Evolutionary conservation across 2,888 invertebrate species (phyloP).

Genomic region (Papilio demoleus): DNA sequence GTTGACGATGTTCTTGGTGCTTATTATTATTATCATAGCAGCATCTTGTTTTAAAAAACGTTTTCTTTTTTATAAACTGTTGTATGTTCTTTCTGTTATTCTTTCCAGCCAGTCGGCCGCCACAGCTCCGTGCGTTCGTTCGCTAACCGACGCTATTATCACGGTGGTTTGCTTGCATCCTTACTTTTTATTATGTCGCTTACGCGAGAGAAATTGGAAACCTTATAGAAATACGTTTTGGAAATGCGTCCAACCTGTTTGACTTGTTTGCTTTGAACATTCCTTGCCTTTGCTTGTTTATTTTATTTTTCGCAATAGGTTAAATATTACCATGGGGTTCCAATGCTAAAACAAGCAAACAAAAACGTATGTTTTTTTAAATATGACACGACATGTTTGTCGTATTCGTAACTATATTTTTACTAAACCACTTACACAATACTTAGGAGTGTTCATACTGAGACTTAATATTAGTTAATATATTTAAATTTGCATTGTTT

Average conservation of each 20-base stretch:
- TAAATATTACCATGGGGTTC: background rate
- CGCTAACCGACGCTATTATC: constrained; percentile 61
- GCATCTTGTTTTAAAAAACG: background rate
- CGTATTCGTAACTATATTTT: background rate
- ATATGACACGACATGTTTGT: background rate
- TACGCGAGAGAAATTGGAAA: constrained; percentile 70
- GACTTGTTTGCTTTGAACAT: constrained; percentile 62
- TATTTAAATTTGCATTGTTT: too few species aligned
- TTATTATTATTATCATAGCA: background rate
- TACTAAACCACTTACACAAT: background rate
- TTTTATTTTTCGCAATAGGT: constrained; percentile 15
- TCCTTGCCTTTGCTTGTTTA: constrained; percentile 32
- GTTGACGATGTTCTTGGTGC: background rate
- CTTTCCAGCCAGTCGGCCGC: constrained; percentile 51
- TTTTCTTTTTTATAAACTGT: constrained; percentile 15
- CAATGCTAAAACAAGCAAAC: background rate
- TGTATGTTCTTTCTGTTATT: constrained; percentile 23
- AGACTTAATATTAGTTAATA: too few species aligned
- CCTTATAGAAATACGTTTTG: constrained; percentile 62
- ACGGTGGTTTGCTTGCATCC: constrained; percentile 62
- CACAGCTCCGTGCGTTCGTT: constrained; percentile 53
- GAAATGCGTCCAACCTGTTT: constrained; percentile 63
- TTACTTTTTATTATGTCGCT: constrained; percentile 60
- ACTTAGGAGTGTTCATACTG: too few species aligned
- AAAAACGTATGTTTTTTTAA: background rate